These are phyloP conservation scores for Saccopteryx leptura DNA, from an alignment of 2,113 vertebrate genomes.

Conservation along the genomic window DNA sequence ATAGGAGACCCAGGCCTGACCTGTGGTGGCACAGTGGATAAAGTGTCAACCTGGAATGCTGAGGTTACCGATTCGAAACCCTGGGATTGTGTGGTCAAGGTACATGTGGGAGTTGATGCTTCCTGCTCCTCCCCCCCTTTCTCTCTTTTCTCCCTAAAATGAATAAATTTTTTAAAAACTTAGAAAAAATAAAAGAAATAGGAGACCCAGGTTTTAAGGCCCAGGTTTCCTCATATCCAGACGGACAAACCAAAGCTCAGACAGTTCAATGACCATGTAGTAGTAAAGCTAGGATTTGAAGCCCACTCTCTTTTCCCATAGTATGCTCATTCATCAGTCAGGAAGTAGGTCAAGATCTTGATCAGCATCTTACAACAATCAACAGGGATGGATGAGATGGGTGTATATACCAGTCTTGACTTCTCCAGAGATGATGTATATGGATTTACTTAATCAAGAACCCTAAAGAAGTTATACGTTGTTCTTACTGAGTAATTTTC, in stretches of 20 bases:
- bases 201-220: background rate
- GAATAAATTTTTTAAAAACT: too few relatives aligned
- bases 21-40: too few relatives aligned
- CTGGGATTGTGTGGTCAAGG: too few relatives aligned
- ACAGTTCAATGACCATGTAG: background rate
- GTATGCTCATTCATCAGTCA: background rate
- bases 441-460: background rate
- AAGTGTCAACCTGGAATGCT: too few relatives aligned
- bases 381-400: background rate
- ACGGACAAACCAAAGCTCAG: background rate
- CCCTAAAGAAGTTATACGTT: background rate
- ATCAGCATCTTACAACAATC: background rate
- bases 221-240: background rate
- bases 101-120: too few relatives aligned
- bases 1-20: background rate
- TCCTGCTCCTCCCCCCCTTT: too few relatives aligned
- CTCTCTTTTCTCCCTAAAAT: too few relatives aligned
- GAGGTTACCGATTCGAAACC: too few relatives aligned
- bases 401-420: background rate
- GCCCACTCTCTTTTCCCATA: background rate
- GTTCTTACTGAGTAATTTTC: constrained; percentile 73
- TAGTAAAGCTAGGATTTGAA: background rate
- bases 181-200: background rate
- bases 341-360: background rate
- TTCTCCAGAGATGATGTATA: background rate